Percentiles rank a stretch among this genome's conserved stretches.
Conservation (phyloP, 2,113 vertebrate genomes). For the Rhynchomys soricoides region DNA sequence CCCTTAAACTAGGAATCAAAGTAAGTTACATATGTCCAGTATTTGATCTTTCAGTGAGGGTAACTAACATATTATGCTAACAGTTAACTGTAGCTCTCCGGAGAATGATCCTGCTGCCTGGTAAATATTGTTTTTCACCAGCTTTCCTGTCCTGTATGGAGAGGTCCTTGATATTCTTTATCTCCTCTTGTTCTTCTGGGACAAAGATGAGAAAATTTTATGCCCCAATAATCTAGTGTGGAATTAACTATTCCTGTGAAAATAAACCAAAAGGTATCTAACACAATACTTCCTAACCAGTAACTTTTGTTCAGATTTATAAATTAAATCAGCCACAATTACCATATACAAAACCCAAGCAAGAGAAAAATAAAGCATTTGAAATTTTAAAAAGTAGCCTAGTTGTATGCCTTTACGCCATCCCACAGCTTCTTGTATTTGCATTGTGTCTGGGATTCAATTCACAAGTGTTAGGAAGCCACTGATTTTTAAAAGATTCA, state of each 20-base stretch:
- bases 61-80: background rate
- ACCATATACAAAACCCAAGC: background rate
- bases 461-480: background rate
- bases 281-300: background rate
- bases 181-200: accelerated
- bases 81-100: background rate
- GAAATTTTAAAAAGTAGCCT: background rate
- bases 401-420: background rate
- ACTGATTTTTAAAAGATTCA: background rate
- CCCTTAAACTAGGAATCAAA: background rate
- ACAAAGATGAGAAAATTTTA: background rate
- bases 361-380: background rate
- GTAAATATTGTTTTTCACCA: background rate
- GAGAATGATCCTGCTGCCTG: accelerated
- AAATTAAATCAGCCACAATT: background rate
- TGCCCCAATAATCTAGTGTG: background rate
- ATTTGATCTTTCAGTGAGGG: background rate
- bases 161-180: background rate
- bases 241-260: background rate
- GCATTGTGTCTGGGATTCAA: background rate
- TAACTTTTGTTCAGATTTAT: background rate
- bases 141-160: background rate
- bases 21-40: background rate
- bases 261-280: background rate
- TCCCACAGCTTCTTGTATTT: too few relatives aligned